Percentiles rank a stretch among this genome's conserved stretches.
Evolutionary conservation across 1,140 invertebrate species (phyloP).

Genomic region (Drosophila carrolli): DNA sequence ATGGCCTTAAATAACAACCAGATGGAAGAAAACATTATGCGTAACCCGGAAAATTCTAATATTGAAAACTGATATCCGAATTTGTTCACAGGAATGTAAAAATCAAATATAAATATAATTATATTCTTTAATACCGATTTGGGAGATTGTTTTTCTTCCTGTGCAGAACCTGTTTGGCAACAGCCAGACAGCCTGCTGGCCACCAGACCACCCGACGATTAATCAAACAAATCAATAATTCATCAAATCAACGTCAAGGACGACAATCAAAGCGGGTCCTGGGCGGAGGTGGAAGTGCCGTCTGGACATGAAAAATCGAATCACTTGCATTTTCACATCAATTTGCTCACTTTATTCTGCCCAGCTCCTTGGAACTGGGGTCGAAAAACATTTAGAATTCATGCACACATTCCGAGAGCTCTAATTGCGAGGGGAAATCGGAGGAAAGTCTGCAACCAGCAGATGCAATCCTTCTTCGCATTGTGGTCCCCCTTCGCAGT

Average conservation of each 20-base stretch:
- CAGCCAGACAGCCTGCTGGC: conserved; percentile 5
- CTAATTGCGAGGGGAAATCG: conserved; percentile 40
- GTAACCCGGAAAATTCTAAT: no score
- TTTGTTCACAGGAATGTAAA: no score
- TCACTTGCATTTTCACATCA: conserved; percentile 73
- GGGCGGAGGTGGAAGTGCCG: conserved; percentile 2
- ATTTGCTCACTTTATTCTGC: conserved; percentile 54
- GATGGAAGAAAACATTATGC: no score
- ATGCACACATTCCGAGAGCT: conserved; percentile 12
- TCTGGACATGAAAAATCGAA: conserved; percentile 65
- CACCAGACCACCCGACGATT: conserved; percentile 52
- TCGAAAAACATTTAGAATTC: conserved; percentile 30
- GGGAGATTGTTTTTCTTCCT: not conserved
- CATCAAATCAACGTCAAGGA: conserved; percentile 71
- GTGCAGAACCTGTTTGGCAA: conserved; percentile 3
- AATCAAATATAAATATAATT: no score
- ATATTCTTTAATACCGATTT: not conserved
- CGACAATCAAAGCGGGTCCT: conserved; percentile 30
- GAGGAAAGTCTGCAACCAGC: conserved; percentile 23
- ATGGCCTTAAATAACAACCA: no score
- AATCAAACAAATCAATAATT: conserved; percentile 81
- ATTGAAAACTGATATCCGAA: no score
- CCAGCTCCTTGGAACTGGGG: not conserved
- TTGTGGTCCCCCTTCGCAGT: not conserved
- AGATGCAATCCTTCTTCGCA: conserved; percentile 44